phyloP scores from a whole-genome alignment of 1,140 invertebrate genomes.

The Hylaeus anthracinus region DNA sequence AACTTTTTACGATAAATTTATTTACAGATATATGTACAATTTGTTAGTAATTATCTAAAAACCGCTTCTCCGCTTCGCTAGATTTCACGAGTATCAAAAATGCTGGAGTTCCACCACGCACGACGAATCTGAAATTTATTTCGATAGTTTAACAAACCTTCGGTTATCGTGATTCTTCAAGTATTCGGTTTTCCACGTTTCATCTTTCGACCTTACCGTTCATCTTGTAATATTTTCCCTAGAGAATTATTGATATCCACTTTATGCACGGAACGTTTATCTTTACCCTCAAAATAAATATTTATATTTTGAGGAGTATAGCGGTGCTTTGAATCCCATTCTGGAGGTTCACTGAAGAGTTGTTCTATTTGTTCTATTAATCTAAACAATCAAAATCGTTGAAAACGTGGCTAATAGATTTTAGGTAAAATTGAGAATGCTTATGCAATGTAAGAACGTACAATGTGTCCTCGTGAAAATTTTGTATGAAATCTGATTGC shows the following conservation, averaged over 20 bases:
- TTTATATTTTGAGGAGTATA: constrained; percentile 86
- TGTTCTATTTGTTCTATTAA: constrained; percentile 87
- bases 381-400: constrained; percentile 73
- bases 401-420: not conserved
- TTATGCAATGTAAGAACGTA: constrained; percentile 75
- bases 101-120: constrained; percentile 80
- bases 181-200: not conserved
- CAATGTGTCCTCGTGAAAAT: constrained; percentile 87
- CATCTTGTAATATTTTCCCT: constrained; percentile 83
- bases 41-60: constrained; percentile 63
- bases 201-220: constrained; percentile 79
- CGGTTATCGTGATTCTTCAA: constrained; percentile 15
- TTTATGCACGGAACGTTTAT: constrained; percentile 84
- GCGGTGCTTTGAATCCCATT: constrained; percentile 88
- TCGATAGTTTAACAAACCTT: constrained; percentile 27
- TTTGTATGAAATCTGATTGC: constrained; percentile 87
- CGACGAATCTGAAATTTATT: constrained; percentile 77
- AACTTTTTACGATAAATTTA: constrained; percentile 7
- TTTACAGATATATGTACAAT: constrained; percentile 53
- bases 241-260: constrained; percentile 84
- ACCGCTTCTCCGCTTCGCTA: constrained; percentile 77
- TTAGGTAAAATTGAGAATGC: not conserved
- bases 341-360: constrained; percentile 87
- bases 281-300: constrained; percentile 90
- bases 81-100: constrained; percentile 80